Conservation (phyloP, 2,888 invertebrate species). For the Homarus gammarus region DNA sequence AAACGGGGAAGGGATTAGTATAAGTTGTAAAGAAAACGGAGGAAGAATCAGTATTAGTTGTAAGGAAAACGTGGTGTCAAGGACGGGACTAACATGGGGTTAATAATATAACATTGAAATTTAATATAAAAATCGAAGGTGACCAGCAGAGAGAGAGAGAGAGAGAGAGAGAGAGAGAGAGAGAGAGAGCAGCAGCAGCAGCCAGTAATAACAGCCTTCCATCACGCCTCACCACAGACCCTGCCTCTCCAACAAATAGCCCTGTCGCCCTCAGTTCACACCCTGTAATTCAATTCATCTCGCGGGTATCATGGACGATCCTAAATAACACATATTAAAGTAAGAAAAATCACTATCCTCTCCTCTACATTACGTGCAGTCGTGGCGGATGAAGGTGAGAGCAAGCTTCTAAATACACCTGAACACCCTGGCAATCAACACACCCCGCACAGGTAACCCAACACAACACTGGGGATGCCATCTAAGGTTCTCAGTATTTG, state of each 20-base stretch:
- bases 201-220: constrained; percentile 29
- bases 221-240: neutral
- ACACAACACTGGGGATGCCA: neutral
- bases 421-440: neutral
- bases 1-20: no score
- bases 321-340: constrained; percentile 39
- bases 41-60: no score
- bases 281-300: constrained; percentile 60
- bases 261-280: constrained; percentile 39
- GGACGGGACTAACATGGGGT: no score
- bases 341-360: constrained; percentile 43
- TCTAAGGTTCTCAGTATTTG: no score
- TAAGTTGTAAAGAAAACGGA: no score
- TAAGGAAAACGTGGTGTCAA: no score
- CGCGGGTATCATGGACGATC: constrained; percentile 20
- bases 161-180: constrained; percentile 8
- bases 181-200: neutral
- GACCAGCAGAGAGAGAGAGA: neutral
- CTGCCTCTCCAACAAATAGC: constrained; percentile 33
- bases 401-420: neutral
- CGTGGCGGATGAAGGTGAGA: neutral
- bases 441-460: neutral
- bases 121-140: no score
- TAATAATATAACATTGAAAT: no score
- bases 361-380: constrained; percentile 30